Base-by-base conservation (phyloP, 2,113 vertebrate species). In the Ameiurus melas region DNA sequence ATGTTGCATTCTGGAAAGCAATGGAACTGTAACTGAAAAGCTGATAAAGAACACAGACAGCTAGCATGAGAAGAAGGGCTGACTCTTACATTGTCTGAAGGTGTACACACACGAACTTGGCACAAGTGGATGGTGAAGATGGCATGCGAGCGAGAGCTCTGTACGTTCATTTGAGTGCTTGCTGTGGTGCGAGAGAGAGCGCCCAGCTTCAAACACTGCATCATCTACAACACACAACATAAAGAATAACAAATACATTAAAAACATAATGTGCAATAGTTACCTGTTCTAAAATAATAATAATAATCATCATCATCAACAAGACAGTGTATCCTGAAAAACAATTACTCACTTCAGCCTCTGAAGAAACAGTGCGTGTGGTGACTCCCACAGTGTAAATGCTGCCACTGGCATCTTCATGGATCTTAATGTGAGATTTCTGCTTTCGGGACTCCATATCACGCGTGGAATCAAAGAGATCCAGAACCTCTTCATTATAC, bases 101-200 rank as follows among this genome's bases (percentile, higher is more conserved):
- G 58, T 82, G 96, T 93, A 85, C 98, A 99, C 89, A 98, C 93
- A 53, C 98, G 95, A 89, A 97, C 97, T 92, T 99, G 98, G 95
- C 97, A 98, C 91, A 99, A 87, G 89, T 99, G 97, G 84, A 99
- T 97, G 51, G 98, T 99, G 93, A 99, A 99, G 93, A 99, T 99
- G 47, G 98, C 98, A 33, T 99, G 98, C 0, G 98, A 99, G 3
- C 98, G 96, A 0, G 98, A 99, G 94, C 98, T 99, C 95, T 99
- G 98, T 39, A 99, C 98, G 2, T 99, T 99, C 98, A 99, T 99
- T 95, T 99, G 98, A 16, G 98, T 99, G 93, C 98, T 99, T 88
- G 98, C 98, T 0, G 98, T 99, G 89, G 97, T 99, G 82, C 98
- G 97, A 79, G 96, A 99, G 87, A 99, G 92, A 89, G 98, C 98